Conservation (phyloP, 2,113 vertebrate genomes). For the Salvelinus sp. region DNA sequence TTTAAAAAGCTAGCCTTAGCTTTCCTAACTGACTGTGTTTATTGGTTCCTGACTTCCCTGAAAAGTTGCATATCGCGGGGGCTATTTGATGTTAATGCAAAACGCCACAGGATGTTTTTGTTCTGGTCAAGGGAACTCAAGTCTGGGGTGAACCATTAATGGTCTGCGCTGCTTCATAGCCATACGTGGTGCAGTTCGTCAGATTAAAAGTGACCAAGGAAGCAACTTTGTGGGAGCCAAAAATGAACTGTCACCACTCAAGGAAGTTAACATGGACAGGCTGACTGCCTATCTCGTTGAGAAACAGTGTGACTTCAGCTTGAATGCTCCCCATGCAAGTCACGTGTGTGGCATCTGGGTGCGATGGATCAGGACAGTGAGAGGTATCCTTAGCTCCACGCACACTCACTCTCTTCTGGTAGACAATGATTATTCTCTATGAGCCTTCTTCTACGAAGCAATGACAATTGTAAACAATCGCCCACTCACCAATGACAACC, state of each 20-base stretch:
- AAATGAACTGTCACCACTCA: conserved; percentile 26
- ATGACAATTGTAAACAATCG: conserved; percentile 17
- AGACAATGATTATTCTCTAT: conserved; percentile 17
- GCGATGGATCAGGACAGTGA: conserved; percentile 21
- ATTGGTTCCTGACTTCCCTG: too few relatives aligned
- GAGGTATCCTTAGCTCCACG: conserved; percentile 4
- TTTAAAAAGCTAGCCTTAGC: too few relatives aligned
- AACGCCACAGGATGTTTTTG: too few relatives aligned
- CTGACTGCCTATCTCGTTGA: neutral
- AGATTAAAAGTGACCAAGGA: conserved; percentile 37
- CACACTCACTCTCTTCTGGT: neutral
- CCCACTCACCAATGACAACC: conserved; percentile 19
- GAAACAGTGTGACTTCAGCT: conserved; percentile 23
- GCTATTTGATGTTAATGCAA: too few relatives aligned
- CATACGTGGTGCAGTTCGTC: conserved; percentile 7
- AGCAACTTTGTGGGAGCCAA: conserved; percentile 29
- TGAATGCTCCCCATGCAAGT: conserved; percentile 30
- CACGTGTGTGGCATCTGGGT: conserved; percentile 36
- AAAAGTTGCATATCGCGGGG: too few relatives aligned
- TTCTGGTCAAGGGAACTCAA: too few relatives aligned
- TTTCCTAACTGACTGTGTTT: too few relatives aligned
- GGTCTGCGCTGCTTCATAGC: conserved; percentile 23
- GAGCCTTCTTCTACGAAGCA: conserved; percentile 14
- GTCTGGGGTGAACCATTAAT: conserved; percentile 24
- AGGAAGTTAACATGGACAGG: neutral